These are phyloP conservation scores for Vanessa tameamea DNA, from an alignment of 1,140 invertebrate species.

Conservation along the genomic window DNA sequence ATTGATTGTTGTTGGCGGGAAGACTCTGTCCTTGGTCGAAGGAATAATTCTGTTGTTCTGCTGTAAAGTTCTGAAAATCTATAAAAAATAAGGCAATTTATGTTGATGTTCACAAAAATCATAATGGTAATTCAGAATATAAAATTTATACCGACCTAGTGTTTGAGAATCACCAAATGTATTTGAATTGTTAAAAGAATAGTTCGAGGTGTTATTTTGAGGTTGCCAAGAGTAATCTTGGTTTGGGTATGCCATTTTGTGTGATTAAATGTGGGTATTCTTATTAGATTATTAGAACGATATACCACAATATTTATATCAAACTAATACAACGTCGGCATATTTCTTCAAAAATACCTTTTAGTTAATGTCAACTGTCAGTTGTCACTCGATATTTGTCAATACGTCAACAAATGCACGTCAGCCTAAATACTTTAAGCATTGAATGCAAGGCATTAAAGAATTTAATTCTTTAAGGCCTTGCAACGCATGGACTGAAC, in stretches of 20 bases:
- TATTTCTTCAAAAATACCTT: neutral
- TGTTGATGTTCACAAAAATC: neutral
- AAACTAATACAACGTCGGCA: neutral
- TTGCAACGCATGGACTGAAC: no score
- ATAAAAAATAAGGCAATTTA: conserved; percentile 37
- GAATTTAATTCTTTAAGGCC: no score
- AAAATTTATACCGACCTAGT: conserved; percentile 55
- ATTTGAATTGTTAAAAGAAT: conserved; percentile 63
- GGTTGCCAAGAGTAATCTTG: conserved; percentile 73
- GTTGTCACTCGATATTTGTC: conserved; percentile 1
- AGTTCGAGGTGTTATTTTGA: conserved; percentile 67
- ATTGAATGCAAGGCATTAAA: no score
- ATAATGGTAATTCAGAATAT: neutral
- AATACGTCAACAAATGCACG: conserved; percentile 22
- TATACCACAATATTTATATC: no score
- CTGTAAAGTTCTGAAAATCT: conserved; percentile 77
- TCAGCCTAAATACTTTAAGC: neutral
- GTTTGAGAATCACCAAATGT: conserved; percentile 68
- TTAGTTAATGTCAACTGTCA: neutral
- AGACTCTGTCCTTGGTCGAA: conserved; percentile 66
- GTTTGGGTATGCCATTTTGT: conserved; percentile 36
- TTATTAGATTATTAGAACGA: no score
- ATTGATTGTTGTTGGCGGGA: conserved; percentile 69
- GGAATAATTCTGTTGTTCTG: conserved; percentile 71
- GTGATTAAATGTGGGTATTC: no score